Evolutionary conservation across 53 echinoderm and acorn worm genomes (phyloP).

Genomic region (Apostichopus leukothele): DNA sequence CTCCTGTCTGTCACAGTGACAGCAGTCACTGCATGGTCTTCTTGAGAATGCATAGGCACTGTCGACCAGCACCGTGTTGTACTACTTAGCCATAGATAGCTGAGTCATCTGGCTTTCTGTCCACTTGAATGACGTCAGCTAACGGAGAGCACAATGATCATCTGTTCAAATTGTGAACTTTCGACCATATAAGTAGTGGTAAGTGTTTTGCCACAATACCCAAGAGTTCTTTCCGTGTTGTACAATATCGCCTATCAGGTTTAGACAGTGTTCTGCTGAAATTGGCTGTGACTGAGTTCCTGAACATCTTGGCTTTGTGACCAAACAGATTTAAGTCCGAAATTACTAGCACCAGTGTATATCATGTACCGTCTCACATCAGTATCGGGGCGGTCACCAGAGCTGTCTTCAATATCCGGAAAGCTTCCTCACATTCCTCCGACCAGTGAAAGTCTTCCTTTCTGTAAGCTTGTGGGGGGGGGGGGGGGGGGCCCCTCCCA

Average conservation of each 20-base stretch:
- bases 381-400: background rate
- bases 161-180: background rate
- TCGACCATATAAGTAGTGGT: background rate
- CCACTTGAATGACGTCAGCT: background rate
- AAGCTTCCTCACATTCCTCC: conserved; percentile 20
- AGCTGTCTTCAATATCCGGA: background rate
- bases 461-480: background rate
- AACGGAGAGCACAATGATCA: background rate
- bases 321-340: background rate
- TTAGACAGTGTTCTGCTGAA: background rate
- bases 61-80: background rate
- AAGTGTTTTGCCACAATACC: background rate
- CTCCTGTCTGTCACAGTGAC: too few relatives aligned
- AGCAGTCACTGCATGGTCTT: background rate
- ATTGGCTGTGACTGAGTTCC: background rate
- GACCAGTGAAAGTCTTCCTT: background rate
- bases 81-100: background rate
- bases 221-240: background rate
- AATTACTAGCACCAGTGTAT: background rate
- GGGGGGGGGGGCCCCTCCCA: too few relatives aligned
- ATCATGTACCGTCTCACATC: background rate
- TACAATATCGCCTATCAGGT: background rate
- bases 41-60: background rate
- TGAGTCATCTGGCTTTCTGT: background rate
- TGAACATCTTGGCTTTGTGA: background rate